Evolutionary conservation across 1,140 invertebrate species (phyloP).

Genomic region (Cataglyphis hispanica): DNA sequence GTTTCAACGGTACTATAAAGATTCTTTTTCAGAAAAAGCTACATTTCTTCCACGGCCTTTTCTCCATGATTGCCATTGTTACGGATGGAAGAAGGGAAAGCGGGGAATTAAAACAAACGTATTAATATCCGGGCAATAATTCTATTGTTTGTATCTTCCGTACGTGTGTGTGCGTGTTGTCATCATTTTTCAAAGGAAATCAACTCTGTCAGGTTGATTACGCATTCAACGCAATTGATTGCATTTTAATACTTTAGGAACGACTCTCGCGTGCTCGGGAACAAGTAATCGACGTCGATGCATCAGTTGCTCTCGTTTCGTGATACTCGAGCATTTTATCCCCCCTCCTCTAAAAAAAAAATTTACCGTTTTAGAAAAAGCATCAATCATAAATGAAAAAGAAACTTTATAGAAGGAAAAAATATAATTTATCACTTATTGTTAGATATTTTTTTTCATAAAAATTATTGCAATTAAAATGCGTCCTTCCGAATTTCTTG

Average conservation of each 20-base stretch:
- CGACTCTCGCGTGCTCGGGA: constrained; percentile 39
- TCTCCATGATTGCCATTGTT: constrained; percentile 34
- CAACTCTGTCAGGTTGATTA: constrained; percentile 43
- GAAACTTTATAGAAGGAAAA: background rate
- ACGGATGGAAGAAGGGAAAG: background rate
- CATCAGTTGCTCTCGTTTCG: constrained; percentile 44
- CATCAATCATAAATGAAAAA: background rate
- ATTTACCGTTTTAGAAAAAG: background rate
- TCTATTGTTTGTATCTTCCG: constrained; percentile 55
- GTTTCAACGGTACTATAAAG: constrained; percentile 31
- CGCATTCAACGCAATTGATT: constrained; percentile 38
- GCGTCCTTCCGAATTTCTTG: background rate
- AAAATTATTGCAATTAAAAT: background rate
- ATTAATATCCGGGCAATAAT: constrained; percentile 4
- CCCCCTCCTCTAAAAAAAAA: background rate
- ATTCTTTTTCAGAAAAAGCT: constrained; percentile 24
- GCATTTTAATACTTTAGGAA: constrained; percentile 53
- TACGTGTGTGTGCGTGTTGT: background rate
- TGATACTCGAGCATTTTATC: background rate
- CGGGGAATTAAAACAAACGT: constrained; percentile 14
- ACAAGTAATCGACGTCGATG: constrained; percentile 47
- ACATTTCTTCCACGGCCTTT: constrained; percentile 50
- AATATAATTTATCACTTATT: background rate
- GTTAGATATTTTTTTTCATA: background rate
- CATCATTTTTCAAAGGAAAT: constrained; percentile 46